Percentiles rank a stretch among this genome's conserved stretches.
Evolutionary conservation across 92 coral and sea anemone genomes (phyloP).

Genomic region (Porites divaricata): DNA sequence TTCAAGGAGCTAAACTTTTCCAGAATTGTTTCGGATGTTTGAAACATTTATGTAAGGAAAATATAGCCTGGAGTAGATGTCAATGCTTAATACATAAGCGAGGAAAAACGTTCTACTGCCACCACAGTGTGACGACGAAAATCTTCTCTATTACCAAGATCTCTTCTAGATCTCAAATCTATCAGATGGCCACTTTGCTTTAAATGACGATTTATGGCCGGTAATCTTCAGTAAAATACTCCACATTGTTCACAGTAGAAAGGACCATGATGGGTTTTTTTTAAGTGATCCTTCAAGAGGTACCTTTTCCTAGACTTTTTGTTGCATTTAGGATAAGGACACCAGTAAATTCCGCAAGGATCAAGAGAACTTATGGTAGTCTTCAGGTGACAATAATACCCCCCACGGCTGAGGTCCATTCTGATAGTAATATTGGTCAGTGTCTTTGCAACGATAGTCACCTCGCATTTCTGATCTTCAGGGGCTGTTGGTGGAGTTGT

Average conservation of each 20-base stretch:
- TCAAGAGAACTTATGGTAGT: no score
- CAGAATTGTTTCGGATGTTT: no score
- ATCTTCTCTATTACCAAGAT: not conserved
- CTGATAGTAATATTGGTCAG: not conserved
- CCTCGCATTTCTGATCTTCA: not conserved
- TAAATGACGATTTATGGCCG: not conserved
- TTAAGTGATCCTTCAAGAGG: not conserved
- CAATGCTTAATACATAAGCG: not conserved
- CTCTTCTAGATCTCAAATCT: not conserved
- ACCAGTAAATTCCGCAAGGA: no score
- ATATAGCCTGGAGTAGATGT: not conserved
- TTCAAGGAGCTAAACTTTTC: no score
- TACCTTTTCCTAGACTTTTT: conserved; percentile 2
- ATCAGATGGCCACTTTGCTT: not conserved
- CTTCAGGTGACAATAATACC: no score
- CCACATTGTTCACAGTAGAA: conserved; percentile 2
- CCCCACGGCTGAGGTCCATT: not conserved
- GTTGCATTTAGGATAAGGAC: conserved; percentile 10
- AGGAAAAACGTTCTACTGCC: not conserved
- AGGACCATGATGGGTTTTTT: conserved; percentile 8
- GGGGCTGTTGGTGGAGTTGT: not conserved
- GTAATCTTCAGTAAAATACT: not conserved
- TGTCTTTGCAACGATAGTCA: not conserved
- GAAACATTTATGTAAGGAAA: not conserved
- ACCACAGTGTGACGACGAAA: not conserved